These are phyloP conservation scores for Conus ventricosus DNA, from an alignment of 1,140 invertebrate genomes.

Conservation along the genomic window DNA sequence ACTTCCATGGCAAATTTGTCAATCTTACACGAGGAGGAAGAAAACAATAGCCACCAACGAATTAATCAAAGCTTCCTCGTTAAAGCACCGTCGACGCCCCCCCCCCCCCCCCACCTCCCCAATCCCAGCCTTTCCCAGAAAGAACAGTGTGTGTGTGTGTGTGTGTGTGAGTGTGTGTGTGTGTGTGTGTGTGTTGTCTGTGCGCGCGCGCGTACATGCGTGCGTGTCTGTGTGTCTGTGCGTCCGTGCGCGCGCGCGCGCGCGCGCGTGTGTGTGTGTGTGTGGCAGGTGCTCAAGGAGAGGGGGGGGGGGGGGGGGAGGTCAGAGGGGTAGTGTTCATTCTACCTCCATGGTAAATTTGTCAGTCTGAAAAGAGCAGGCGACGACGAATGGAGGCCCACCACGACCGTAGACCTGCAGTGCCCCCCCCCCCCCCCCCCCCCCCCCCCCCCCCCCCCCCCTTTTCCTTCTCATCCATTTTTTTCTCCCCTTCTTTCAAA, in stretches of 20 bases:
- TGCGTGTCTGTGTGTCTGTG: conserved; percentile 13
- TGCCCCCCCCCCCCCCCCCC: not conserved
- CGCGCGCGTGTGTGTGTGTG: not conserved
- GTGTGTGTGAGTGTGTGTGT: conserved; percentile 20
- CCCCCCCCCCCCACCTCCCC: no score
- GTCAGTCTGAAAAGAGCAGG: not conserved
- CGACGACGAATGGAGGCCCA: not conserved
- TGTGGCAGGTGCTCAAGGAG: not conserved
- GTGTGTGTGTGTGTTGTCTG: conserved; percentile 15
- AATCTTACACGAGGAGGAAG: no score
- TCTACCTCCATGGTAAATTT: not conserved
- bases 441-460: not conserved
- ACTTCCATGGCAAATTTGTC: no score
- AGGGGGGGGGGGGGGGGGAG: no score
- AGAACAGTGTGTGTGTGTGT: not conserved
- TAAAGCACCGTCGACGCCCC: no score
- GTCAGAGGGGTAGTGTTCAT: not conserved
- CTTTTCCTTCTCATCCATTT: not conserved
- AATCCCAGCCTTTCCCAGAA: no score
- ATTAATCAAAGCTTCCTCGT: no score
- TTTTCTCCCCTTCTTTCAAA: not conserved
- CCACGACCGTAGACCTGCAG: not conserved
- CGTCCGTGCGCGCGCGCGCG: not conserved
- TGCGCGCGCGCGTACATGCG: not conserved
- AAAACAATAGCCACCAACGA: no score